Percentiles rank a stretch among this genome's conserved stretches.
phyloP scores from a whole-genome alignment of 2,113 vertebrate genomes.

The Pelecanoides urinatrix region DNA sequence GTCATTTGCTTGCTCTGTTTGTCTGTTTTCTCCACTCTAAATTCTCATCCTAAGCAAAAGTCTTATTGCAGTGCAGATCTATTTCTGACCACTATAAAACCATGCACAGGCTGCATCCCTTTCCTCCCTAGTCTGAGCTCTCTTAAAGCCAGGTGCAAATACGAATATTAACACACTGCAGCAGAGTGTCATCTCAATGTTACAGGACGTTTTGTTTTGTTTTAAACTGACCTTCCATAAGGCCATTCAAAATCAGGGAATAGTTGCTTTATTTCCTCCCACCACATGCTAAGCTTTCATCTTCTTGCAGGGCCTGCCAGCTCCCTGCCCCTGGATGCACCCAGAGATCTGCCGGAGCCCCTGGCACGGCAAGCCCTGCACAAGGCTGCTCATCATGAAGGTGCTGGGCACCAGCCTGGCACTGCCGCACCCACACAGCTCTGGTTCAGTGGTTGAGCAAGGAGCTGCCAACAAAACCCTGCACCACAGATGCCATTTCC shows the following conservation, averaged over 20 bases:
- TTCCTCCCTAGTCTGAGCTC: not conserved
- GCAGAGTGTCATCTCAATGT: not conserved
- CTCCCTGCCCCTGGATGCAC: not conserved
- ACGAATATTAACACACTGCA: not conserved
- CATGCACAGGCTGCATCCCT: not conserved
- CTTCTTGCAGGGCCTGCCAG: not conserved
- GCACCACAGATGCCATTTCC: rapidly evolving
- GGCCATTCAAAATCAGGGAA: not conserved
- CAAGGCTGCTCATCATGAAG: rapidly evolving
- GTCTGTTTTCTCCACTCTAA: not conserved
- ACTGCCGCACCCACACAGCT: not conserved
- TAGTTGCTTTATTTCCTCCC: not conserved
- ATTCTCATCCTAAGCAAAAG: not conserved
- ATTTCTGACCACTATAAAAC: not conserved
- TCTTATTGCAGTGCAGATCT: not conserved
- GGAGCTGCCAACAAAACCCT: not conserved
- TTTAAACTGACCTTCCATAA: not conserved
- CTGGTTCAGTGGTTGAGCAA: not conserved
- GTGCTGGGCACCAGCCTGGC: rapidly evolving
- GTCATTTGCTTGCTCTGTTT: not conserved
- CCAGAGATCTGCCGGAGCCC: not conserved
- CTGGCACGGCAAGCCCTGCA: not conserved
- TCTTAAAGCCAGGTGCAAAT: not conserved
- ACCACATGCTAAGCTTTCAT: not conserved
- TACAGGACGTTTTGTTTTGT: not conserved